These are phyloP conservation scores for Coelinius sp. DNA, from an alignment of 2,888 invertebrate genomes.

Conservation along the genomic window DNA sequence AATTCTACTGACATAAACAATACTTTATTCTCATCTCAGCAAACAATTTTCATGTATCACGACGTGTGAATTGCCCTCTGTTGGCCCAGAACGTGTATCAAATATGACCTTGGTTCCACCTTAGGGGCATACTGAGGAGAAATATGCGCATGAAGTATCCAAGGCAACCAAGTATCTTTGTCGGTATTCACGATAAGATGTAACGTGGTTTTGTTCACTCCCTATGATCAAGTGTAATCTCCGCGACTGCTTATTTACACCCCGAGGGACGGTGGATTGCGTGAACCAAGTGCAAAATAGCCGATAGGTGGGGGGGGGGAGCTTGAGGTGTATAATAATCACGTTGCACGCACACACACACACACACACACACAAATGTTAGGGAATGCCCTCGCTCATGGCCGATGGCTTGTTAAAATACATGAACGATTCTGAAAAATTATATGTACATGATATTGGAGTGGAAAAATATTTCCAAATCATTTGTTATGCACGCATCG, in stretches of 20 bases:
- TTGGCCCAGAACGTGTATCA: conserved; percentile 37
- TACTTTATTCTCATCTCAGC: background rate
- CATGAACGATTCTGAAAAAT: background rate
- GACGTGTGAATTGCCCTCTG: conserved; percentile 21
- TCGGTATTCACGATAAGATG: conserved; percentile 42
- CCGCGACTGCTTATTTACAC: conserved; percentile 65
- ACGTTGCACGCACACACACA: background rate
- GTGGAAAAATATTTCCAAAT: background rate
- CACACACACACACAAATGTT: background rate
- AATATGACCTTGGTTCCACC: conserved; percentile 48
- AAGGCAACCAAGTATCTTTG: conserved; percentile 36
- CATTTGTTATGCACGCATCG: conserved; percentile 6
- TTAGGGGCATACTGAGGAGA: conserved; percentile 14
- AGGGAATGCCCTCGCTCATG: background rate
- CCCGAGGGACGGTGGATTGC: conserved; percentile 50
- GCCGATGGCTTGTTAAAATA: background rate
- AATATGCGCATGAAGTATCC: conserved; percentile 21
- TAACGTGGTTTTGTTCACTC: conserved; percentile 45
- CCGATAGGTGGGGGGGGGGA: background rate
- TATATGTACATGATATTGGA: background rate
- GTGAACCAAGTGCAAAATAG: conserved; percentile 19
- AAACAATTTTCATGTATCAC: conserved; percentile 16
- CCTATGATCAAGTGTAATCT: conserved; percentile 66
- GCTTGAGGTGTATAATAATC: background rate
- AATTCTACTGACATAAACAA: background rate